phyloP scores from a whole-genome alignment of 2,888 invertebrate species.

The Nemotelus nigrinus region DNA sequence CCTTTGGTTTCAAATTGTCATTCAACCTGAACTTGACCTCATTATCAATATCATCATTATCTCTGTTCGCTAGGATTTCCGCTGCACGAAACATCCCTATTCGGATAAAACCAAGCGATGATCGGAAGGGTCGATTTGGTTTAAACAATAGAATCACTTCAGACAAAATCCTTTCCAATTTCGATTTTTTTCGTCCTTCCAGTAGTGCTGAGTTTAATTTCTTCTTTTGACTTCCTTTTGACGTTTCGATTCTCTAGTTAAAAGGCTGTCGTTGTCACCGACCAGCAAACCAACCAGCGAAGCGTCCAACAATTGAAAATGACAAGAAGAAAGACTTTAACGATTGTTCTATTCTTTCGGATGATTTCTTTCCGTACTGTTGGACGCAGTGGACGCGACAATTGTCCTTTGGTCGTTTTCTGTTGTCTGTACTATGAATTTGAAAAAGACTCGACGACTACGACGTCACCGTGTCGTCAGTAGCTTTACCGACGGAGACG shows the following conservation, averaged over 20 bases:
- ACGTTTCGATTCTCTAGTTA: too few relatives aligned
- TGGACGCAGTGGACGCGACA: not conserved
- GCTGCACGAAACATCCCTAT: too few relatives aligned
- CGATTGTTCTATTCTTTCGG: constrained; percentile 24
- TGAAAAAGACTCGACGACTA: too few relatives aligned
- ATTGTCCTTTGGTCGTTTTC: constrained; percentile 3
- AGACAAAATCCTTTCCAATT: constrained; percentile 22
- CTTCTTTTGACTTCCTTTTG: not conserved
- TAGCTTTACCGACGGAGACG: not conserved
- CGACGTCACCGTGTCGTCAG: too few relatives aligned
- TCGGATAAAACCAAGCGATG: not conserved
- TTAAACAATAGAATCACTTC: constrained; percentile 9
- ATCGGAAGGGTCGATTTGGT: constrained; percentile 28
- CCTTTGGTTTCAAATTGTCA: too few relatives aligned
- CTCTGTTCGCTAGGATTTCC: too few relatives aligned
- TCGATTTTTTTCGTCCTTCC: constrained; percentile 26
- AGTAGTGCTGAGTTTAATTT: constrained; percentile 36
- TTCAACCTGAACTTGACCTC: constrained; percentile 32
- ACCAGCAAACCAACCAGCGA: too few relatives aligned
- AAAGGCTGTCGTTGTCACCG: too few relatives aligned
- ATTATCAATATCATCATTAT: not conserved
- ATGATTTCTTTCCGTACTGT: constrained; percentile 15
- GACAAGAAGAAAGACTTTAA: not conserved
- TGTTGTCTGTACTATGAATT: not conserved
- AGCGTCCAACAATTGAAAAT: too few relatives aligned